phyloP scores from a whole-genome alignment of 2,113 vertebrate genomes.

The Tilapia sparmanii region DNA sequence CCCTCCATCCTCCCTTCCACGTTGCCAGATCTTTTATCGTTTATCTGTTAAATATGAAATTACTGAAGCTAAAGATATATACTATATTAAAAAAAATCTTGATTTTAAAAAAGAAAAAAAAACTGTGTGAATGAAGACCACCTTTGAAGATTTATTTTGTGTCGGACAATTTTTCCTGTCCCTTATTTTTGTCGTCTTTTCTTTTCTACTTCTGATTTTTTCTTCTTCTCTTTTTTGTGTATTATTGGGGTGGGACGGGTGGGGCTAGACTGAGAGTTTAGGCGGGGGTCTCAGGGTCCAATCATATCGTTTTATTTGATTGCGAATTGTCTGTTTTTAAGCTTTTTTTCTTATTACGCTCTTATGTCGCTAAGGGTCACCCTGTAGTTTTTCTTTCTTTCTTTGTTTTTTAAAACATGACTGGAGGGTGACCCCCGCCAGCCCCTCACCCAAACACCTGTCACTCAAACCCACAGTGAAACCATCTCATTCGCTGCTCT shows the following conservation, averaged over 20 bases:
- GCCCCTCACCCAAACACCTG: background rate
- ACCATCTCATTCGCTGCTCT: slow-evolving; percentile 41
- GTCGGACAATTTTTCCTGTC: slow-evolving; percentile 34
- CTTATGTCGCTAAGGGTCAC: background rate
- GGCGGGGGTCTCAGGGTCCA: slow-evolving; percentile 50
- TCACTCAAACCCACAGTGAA: slow-evolving; percentile 53
- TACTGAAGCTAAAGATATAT: slow-evolving; percentile 42
- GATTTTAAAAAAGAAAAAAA: slow-evolving; percentile 3
- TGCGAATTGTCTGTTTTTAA: slow-evolving; percentile 46
- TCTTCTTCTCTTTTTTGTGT: background rate
- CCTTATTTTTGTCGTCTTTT: slow-evolving; percentile 13
- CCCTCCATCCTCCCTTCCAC: slow-evolving; percentile 5
- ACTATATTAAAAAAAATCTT: slow-evolving; percentile 17
- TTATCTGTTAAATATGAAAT: slow-evolving; percentile 45
- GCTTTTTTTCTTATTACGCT: background rate
- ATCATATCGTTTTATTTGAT: slow-evolving; percentile 63
- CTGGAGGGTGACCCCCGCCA: slow-evolving; percentile 16
- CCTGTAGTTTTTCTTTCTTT: slow-evolving; percentile 8
- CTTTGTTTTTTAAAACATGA: background rate
- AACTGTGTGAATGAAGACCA: slow-evolving; percentile 48
- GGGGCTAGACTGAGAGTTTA: slow-evolving; percentile 25
- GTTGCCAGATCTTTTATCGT: slow-evolving; percentile 60
- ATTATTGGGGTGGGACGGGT: background rate
- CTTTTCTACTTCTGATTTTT: slow-evolving; percentile 58
- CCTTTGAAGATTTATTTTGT: slow-evolving; percentile 61